Base-by-base conservation (phyloP, 2,888 invertebrate genomes). In the Pristionchus fissidentatus region DNA sequence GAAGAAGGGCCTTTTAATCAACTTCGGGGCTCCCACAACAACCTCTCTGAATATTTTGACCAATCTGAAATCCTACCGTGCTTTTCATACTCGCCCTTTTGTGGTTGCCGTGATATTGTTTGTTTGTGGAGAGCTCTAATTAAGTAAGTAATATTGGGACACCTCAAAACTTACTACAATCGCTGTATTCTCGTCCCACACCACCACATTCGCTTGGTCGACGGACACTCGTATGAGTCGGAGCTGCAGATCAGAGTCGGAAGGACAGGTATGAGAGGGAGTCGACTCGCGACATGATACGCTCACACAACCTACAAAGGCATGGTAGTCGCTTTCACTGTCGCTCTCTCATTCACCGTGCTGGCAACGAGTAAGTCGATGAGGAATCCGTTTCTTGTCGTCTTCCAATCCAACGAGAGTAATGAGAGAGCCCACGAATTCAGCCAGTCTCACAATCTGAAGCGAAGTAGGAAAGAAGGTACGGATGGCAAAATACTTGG, bases 381-480 rank as follows among this genome's bases (percentile, higher is more conserved):
- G 29, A 10, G 80, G 80, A 26, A 80, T 60, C 41, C 60, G 57
- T 26, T 57, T 60, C 60, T 80, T 80, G 41, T 80, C 80, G 19
- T 80, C 80, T 57, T 80, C 80, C 26, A 80, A 29, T 26, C n/a
- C 41, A 3, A 80, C 22, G n/a, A 57, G 80, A 38, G 57, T 41
- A 10, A 80, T 41, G 22, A 80, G 38, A 1, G 57, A 41, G 29
- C 60, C n/a, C 22, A 80, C 49, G 29, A 80, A 57, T 29, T 80
- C 80, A 29, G 8, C 57, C 15, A 60, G 5, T 41, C 29, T 35
- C 35, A 80, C 80, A 26, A 80, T 35, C 80, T 80, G 43, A 38
- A n/a, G n/a, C n/a, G 10, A 10, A 49, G 19, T 49, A 49, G n/a
- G n/a, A n/a, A n/a, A n/a, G n/a, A n/a, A n/a, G n/a, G n/a, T n/a